phyloP scores from a whole-genome alignment of 1,140 invertebrate species.

The Drosophila malerkotliana region DNA sequence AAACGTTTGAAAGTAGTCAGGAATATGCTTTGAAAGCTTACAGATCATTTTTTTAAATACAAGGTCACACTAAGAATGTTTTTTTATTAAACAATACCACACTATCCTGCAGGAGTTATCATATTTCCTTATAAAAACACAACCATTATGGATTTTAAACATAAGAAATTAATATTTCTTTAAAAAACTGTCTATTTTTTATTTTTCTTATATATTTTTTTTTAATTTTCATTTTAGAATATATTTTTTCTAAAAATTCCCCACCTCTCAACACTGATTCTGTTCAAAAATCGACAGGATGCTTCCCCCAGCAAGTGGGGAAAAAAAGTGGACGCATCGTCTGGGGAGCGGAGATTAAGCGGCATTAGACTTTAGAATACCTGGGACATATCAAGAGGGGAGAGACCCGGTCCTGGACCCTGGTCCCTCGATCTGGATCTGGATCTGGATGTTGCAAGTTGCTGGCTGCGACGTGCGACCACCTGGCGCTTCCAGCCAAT shows the following conservation, averaged over 20 bases:
- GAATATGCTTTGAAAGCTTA: no score
- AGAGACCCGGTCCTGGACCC: background rate
- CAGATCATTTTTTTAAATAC: no score
- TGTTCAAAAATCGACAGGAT: slow-evolving; percentile 17
- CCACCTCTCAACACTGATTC: slow-evolving; percentile 6
- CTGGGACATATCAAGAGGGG: background rate
- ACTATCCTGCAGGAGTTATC: no score
- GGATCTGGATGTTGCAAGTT: no score
- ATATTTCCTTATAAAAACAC: no score
- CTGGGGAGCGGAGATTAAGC: slow-evolving; percentile 65
- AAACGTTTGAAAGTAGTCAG: no score
- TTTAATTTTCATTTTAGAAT: background rate
- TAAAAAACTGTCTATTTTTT: background rate
- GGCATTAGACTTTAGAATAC: slow-evolving; percentile 60
- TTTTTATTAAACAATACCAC: no score
- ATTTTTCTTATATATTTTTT: background rate
- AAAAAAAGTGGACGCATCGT: slow-evolving; percentile 36
- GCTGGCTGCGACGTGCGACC: slow-evolving; percentile 35
- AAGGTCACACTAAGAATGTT: no score
- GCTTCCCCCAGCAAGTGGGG: slow-evolving; percentile 13
- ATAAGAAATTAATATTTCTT: no score
- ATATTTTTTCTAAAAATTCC: background rate
- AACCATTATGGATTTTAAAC: background rate
- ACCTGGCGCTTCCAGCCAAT: slow-evolving; percentile 73
- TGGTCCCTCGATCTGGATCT: background rate